Conservation (phyloP, 2,113 vertebrate genomes). For the Podocnemis expansa region DNA sequence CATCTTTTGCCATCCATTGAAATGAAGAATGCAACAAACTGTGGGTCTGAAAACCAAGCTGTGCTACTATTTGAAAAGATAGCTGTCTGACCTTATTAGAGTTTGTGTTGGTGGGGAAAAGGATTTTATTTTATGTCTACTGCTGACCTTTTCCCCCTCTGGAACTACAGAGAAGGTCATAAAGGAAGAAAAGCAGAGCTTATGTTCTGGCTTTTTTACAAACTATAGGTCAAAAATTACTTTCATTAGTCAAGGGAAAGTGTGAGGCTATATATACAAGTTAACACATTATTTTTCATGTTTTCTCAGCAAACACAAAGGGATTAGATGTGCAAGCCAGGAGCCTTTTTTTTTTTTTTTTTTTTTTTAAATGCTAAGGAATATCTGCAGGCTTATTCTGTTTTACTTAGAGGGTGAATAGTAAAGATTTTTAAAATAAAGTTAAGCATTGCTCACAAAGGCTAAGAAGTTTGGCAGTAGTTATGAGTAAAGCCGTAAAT, state of each 20-base stretch:
- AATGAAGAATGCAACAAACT: background rate
- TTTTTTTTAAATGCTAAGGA: background rate
- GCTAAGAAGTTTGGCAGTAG: background rate
- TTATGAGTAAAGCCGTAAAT: background rate
- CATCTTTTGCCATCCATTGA: background rate
- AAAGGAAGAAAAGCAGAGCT: background rate
- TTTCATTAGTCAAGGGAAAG: background rate
- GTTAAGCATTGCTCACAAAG: background rate
- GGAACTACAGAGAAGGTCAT: accelerated
- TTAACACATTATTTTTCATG: background rate
- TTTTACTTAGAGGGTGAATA: background rate
- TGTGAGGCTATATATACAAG: background rate
- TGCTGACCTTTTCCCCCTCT: background rate
- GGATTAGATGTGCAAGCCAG: background rate
- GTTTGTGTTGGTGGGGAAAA: background rate
- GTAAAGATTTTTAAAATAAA: background rate
- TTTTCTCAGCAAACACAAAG: background rate
- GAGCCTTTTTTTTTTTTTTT: background rate
- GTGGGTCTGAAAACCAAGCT: background rate
- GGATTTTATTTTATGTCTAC: background rate
- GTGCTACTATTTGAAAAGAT: background rate
- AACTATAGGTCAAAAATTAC: background rate
- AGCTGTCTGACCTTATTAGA: background rate
- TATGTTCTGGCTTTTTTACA: background rate
- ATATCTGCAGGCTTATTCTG: background rate